phyloP scores from a whole-genome alignment of 2,113 vertebrate species.

The Salvator merianae region DNA sequence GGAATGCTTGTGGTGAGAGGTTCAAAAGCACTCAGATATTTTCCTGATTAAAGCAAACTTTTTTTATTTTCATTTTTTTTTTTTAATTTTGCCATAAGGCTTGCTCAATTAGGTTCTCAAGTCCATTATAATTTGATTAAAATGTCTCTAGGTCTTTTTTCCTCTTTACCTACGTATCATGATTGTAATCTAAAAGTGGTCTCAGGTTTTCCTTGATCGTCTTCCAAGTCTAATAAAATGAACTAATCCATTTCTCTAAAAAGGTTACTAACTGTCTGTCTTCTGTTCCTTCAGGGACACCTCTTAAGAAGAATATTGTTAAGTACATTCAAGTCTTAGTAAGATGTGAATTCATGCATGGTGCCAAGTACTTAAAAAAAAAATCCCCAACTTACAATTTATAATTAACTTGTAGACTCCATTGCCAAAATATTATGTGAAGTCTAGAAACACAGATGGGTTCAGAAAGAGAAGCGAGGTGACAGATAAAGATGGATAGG shows the following conservation, averaged over 20 bases:
- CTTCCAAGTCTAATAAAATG: constrained; percentile 13
- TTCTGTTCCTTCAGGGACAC: constrained; percentile 3
- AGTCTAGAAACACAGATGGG: neutral
- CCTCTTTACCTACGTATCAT: neutral
- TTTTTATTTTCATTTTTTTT: neutral
- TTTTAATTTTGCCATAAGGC: constrained; percentile 4
- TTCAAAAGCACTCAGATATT: neutral
- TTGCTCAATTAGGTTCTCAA: constrained; percentile 8
- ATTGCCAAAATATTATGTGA: neutral
- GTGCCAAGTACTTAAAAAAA: neutral
- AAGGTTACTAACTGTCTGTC: constrained; percentile 18
- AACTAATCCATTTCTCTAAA: constrained; percentile 16
- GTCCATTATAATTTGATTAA: constrained; percentile 19
- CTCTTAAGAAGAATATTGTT: neutral
- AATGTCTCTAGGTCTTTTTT: neutral
- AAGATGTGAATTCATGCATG: neutral
- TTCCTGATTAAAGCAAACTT: constrained; percentile 15
- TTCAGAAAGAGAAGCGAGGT: neutral
- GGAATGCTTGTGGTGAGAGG: neutral
- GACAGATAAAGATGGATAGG: neutral
- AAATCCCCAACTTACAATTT: neutral
- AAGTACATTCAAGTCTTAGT: neutral
- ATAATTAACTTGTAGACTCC: constrained; percentile 6
- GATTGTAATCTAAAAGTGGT: neutral
- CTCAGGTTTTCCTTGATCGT: neutral